Evolutionary conservation across 1,140 invertebrate species (phyloP).

Genomic region (Lucilia cuprina): DNA sequence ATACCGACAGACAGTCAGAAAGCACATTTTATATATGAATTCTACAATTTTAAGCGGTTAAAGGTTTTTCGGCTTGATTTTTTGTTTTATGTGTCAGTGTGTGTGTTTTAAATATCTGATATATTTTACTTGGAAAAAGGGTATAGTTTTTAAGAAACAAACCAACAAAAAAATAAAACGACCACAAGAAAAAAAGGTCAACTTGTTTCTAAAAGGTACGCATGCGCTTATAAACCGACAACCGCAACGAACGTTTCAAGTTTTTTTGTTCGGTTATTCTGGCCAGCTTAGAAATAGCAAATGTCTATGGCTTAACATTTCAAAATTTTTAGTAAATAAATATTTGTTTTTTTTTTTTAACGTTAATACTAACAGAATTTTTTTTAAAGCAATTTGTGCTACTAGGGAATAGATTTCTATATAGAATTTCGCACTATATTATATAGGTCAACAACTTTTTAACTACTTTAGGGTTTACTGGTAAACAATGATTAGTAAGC

Average conservation of each 20-base stretch:
- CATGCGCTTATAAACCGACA: background rate
- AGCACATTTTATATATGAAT: background rate
- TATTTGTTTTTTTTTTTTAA: background rate
- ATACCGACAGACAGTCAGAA: background rate
- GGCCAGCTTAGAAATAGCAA: background rate
- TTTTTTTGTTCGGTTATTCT: background rate
- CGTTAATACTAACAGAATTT: background rate
- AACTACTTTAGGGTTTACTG: too few species aligned
- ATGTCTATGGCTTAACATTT: background rate
- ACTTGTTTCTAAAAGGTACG: background rate
- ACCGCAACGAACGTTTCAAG: slow-evolving; percentile 1
- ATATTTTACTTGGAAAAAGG: slow-evolving; percentile 30
- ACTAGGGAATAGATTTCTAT: too few species aligned
- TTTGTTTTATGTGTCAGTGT: background rate
- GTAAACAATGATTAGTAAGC: too few species aligned
- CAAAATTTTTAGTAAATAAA: background rate
- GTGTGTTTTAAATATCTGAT: slow-evolving; percentile 1
- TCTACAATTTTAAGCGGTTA: background rate
- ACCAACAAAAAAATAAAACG: background rate
- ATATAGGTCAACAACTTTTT: too few species aligned
- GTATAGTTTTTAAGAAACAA: slow-evolving; percentile 15
- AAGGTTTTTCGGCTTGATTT: background rate
- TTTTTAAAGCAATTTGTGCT: too few species aligned
- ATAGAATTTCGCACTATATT: too few species aligned
- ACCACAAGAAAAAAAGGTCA: background rate